Evolutionary conservation across 2,888 invertebrate genomes (phyloP).

Genomic region (Tanypteryx hageni): DNA sequence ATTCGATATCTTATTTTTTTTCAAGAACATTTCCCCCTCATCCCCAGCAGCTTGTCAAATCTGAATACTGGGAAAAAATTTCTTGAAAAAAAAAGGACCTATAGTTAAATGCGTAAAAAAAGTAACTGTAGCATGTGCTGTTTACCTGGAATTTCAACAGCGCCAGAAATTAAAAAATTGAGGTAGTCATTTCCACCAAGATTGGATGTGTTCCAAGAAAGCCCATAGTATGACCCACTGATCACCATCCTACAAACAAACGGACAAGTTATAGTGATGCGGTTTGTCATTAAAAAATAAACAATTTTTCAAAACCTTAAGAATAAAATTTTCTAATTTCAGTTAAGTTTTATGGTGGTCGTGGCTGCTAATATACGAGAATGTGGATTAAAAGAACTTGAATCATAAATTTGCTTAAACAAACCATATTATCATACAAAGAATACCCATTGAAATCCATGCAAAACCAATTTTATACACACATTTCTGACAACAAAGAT

Average conservation of each 20-base stretch:
- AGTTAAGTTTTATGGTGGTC: neutral
- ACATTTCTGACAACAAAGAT: too few species aligned
- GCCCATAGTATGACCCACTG: conserved; percentile 86
- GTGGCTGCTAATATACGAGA: neutral
- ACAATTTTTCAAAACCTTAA: conserved; percentile 37
- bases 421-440: too few species aligned
- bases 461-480: too few species aligned
- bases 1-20: too few species aligned
- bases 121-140: neutral
- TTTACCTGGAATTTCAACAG: conserved; percentile 85
- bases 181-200: conserved; percentile 84
- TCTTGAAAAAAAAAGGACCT: too few species aligned
- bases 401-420: too few species aligned
- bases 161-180: conserved; percentile 85
- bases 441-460: too few species aligned
- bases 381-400: too few species aligned
- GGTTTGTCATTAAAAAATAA: too few species aligned
- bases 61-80: neutral
- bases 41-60: neutral
- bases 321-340: neutral
- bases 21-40: too few species aligned
- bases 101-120: neutral
- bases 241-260: conserved; percentile 81
- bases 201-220: conserved; percentile 86
- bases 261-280: conserved; percentile 55